A percentile compares a stretch with the other conserved stretches of the same genome.
Conservation (phyloP, 1,140 invertebrate species). For the Pseudomyrmex dendroicus region DNA sequence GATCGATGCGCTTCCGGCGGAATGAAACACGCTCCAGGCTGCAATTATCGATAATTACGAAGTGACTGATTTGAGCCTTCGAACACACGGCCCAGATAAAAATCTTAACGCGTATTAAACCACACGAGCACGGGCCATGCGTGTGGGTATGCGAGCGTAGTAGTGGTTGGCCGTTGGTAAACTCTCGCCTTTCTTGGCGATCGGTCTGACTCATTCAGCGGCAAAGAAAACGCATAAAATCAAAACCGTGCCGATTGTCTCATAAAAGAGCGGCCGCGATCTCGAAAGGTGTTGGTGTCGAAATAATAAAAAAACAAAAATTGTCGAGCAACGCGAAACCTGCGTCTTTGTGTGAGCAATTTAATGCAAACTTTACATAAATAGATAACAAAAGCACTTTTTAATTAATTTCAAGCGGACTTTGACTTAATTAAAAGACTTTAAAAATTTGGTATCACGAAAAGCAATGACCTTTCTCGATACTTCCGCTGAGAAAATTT, state of each 20-base stretch:
- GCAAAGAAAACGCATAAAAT: constrained; percentile 33
- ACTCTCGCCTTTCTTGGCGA: constrained; percentile 75
- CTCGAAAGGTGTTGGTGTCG: background rate
- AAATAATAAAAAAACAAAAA: background rate
- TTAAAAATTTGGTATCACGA: too few relatives aligned
- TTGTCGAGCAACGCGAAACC: too few relatives aligned
- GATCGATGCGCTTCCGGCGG: constrained; percentile 34
- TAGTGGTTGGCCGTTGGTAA: constrained; percentile 44
- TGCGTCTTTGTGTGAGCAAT: too few relatives aligned
- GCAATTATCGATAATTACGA: constrained; percentile 46
- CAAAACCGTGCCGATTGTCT: constrained; percentile 53
- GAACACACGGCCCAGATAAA: background rate
- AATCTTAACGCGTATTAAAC: constrained; percentile 32
- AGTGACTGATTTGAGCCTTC: constrained; percentile 16
- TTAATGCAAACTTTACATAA: too few relatives aligned
- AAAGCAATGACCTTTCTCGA: background rate
- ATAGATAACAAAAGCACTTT: background rate
- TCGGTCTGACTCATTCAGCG: constrained; percentile 72
- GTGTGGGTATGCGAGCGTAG: constrained; percentile 7
- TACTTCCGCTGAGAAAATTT: background rate
- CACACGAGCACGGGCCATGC: background rate
- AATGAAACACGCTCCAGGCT: background rate
- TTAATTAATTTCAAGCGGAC: background rate
- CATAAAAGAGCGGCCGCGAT: constrained; percentile 22
- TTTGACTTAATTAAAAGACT: background rate